Conservation (phyloP, 2,888 invertebrate species). For the Acutogordius australiensis region DNA sequence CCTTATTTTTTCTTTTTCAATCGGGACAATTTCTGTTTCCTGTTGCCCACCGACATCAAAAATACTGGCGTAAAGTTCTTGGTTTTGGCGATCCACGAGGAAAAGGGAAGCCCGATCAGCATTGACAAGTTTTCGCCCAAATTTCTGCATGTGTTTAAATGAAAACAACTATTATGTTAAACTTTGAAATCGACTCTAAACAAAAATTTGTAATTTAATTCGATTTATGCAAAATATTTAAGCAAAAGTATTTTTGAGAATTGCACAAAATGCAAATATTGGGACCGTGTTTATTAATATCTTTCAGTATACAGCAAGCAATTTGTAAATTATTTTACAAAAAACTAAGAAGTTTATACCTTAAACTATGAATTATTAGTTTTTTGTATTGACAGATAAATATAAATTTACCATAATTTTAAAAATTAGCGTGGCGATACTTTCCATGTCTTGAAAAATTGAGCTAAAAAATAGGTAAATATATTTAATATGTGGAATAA, state of each 20-base stretch:
- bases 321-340: too few species aligned
- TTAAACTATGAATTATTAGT: too few species aligned
- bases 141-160: conserved; percentile 28
- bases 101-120: conserved; percentile 56
- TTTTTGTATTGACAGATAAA: too few species aligned
- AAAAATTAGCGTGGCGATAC: conserved; percentile 46
- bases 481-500: neutral
- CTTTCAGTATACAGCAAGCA: too few species aligned
- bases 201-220: neutral
- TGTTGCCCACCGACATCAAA: conserved; percentile 32
- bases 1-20: conserved; percentile 19
- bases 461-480: conserved; percentile 23
- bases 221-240: neutral
- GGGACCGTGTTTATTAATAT: too few species aligned
- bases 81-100: conserved; percentile 40
- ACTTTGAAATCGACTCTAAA: neutral
- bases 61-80: conserved; percentile 47
- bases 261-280: too few species aligned
- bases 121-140: conserved; percentile 45
- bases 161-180: too few species aligned
- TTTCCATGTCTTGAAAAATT: conserved; percentile 58
- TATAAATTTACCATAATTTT: conserved; percentile 36
- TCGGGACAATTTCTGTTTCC: conserved; percentile 17
- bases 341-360: too few species aligned
- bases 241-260: neutral